Evolutionary conservation across 2,113 vertebrate species (phyloP), one percentile per base, ranked within the genome.

Genomic region (Stigmatopora nigra): DNA sequence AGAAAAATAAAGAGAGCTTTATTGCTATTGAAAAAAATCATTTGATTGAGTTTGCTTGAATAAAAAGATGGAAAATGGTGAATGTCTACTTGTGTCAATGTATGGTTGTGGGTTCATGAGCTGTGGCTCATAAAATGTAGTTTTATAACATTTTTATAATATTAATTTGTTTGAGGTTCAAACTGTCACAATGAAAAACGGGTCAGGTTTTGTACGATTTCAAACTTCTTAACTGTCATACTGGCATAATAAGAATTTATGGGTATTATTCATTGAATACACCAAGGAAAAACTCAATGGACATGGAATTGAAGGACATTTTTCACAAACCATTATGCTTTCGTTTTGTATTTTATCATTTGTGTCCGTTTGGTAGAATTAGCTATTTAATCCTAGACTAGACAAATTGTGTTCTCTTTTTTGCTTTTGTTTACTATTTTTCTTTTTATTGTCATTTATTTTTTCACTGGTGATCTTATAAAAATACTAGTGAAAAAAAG

Each of bases 21-120:
- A 95, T 93, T 96, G 92, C 94, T 92, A 93, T 94, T 96, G 93
- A 93, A 89, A 91, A 91, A 94, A 93, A 93, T 94, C 91, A 94
- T 95, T 95, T 95, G 93, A 96, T 94, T 94, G 91, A 91, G 91
- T 92, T 92, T 90, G 90, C 91, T 91, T 90, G 93, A 92, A 92
- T 90, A 87, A 86, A 83, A 90, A 87, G 90, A 86, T 35, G 67
- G 68, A 70, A 71, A 75, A 59, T 53, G 76, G 60, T 69, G 71
- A 67, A 61, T 38, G 64, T 70, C 59, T 72, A 41, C 77, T 71
- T 80, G 69, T 71, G 69, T 59, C 55, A 35, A 22, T 75, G 63
- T 56, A 67, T 72, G 71, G 71, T 64, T 76, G 44, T 63, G 19
- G 69, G 65, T 75, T 52, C 36, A 14, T 12, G 22, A 22, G 25